phyloP scores from a whole-genome alignment of 2,888 invertebrate genomes.

The Eumacrocentrus americanus region DNA sequence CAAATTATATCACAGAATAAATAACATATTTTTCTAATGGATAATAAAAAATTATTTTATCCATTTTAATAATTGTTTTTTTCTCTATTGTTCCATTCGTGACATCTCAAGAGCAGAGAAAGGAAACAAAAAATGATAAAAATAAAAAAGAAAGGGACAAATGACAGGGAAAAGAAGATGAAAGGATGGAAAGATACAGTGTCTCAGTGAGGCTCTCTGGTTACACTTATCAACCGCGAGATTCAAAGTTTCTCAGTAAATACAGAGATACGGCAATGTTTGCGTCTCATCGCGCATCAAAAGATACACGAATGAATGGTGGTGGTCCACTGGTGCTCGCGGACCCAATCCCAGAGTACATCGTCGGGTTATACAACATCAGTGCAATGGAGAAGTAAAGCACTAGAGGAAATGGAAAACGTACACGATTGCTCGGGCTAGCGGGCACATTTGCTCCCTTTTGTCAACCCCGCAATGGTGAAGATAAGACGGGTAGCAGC shows the following conservation, averaged over 20 bases:
- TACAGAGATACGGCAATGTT: conserved; percentile 55
- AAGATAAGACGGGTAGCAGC: neutral
- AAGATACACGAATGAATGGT: conserved; percentile 51
- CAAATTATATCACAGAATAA: too few relatives aligned
- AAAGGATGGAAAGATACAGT: conserved; percentile 5
- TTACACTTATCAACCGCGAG: conserved; percentile 50
- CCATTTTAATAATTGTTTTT: too few relatives aligned
- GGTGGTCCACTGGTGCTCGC: conserved; percentile 27
- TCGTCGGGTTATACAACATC: too few relatives aligned
- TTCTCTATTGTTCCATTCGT: too few relatives aligned
- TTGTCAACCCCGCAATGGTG: too few relatives aligned
- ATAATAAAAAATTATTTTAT: too few relatives aligned
- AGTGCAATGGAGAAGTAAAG: neutral
- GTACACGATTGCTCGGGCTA: too few relatives aligned
- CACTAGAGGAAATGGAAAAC: neutral
- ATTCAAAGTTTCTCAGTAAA: conserved; percentile 59
- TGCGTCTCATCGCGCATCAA: conserved; percentile 58
- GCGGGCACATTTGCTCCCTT: too few relatives aligned
- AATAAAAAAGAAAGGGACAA: neutral
- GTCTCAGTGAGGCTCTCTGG: conserved; percentile 1
- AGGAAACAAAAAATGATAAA: neutral
- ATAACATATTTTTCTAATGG: too few relatives aligned
- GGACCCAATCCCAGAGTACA: too few relatives aligned
- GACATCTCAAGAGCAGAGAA: neutral
- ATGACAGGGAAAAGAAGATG: conserved; percentile 7